These are phyloP conservation scores for Trichogramma dendrolimi DNA, from an alignment of 2,888 invertebrate genomes.

Conservation along the genomic window DNA sequence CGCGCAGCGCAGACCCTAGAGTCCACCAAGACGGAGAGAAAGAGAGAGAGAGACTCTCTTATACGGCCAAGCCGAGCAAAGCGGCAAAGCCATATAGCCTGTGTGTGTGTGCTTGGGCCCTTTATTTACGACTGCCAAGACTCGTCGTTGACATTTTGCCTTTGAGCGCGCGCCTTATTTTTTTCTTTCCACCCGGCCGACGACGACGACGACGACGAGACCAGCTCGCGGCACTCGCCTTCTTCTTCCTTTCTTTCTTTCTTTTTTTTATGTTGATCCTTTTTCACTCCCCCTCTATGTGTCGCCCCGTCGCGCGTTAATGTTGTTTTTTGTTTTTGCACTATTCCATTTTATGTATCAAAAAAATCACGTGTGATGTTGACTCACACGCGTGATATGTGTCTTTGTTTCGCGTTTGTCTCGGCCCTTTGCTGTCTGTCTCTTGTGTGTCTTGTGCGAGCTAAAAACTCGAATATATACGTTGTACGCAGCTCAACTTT, in stretches of 20 bases:
- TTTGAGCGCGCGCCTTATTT: background rate
- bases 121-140: too few species aligned
- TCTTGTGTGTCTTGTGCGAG: too few species aligned
- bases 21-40: conserved; percentile 29
- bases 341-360: too few species aligned
- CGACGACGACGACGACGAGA: conserved; percentile 1
- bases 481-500: too few species aligned
- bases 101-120: too few species aligned
- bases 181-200: conserved; percentile 3
- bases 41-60: conserved; percentile 7
- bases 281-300: background rate
- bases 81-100: too few species aligned
- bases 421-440: background rate
- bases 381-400: background rate
- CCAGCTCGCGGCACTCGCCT: conserved; percentile 16
- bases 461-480: too few species aligned
- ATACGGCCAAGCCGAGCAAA: too few species aligned
- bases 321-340: too few species aligned
- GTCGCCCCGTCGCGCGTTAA: background rate
- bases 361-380: background rate
- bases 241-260: conserved; percentile 13
- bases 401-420: background rate
- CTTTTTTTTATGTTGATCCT: conserved; percentile 3
- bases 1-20: background rate
- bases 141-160: too few species aligned